These are phyloP conservation scores for Caerostris extrusa DNA, from an alignment of 1,140 invertebrate species.

Conservation along the genomic window DNA sequence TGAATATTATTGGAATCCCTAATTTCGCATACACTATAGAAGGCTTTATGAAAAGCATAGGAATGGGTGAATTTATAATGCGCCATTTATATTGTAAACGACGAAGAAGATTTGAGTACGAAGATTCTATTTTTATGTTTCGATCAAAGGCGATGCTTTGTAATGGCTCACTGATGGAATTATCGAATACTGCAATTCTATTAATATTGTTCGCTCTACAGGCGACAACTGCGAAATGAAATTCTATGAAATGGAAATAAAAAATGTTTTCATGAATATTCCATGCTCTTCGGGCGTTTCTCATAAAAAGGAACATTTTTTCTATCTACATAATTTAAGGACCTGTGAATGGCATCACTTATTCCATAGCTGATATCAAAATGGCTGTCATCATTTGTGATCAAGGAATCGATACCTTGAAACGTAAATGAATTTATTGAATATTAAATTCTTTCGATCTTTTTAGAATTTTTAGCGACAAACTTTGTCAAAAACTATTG, in stretches of 20 bases:
- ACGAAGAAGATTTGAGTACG: not conserved
- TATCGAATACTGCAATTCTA: not conserved
- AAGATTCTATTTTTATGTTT: not conserved
- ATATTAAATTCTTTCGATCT: too few species aligned
- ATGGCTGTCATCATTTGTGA: too few species aligned
- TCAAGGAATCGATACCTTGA: too few species aligned
- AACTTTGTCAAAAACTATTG: too few species aligned
- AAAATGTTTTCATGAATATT: not conserved
- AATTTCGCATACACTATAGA: too few species aligned
- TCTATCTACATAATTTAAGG: not conserved
- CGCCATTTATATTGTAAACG: not conserved
- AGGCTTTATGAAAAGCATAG: not conserved
- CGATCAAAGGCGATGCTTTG: not conserved
- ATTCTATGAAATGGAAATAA: not conserved
- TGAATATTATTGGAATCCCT: too few species aligned
- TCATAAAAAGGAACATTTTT: not conserved
- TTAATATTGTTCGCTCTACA: not conserved
- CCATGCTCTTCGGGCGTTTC: not conserved
- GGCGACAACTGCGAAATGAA: not conserved
- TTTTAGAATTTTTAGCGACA: too few species aligned
- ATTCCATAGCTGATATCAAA: too few species aligned
- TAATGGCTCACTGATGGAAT: not conserved
- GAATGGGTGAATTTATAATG: not conserved
- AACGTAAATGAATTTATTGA: too few species aligned
- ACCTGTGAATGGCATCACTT: not conserved